Base-by-base conservation (phyloP, 2,888 invertebrate species). In the Eulithis testata region DNA sequence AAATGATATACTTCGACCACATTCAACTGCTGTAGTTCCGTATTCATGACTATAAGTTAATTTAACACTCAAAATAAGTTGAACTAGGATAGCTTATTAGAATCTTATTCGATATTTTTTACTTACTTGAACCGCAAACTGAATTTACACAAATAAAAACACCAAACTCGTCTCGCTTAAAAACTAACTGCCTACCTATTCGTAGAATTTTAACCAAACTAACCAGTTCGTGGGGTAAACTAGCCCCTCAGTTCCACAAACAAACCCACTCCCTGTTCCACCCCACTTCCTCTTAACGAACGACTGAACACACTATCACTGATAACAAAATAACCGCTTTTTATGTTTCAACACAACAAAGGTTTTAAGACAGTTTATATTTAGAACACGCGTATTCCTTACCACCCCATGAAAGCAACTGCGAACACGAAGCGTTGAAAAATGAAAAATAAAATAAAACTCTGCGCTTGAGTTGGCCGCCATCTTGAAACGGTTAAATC, bases 381-480 rank as follows among this genome's bases (percentile, higher is more conserved):
- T 45, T 52, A 44, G 57, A 65, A 63, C 52, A 66, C 72, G 75
- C 76, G 74, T 75, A 76, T 76, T 73, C 72, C 70, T 77, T 75
- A 70, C 82, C 78, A 80, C 82, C 86, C 86, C 82, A 80, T 75
- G 73, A 73, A 75, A 73, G 66, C 78, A 73, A 85, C 84, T 84
- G 84, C 79, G 79, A 78, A 80, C 81, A 78, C 66, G 65, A 78
- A 79, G 73, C 77, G 84, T 87, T 89, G 84, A 83, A 87, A 88
- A 84, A 85, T 83, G 81, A 85, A 89, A 90, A 89, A 81, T 79
- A 80, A 85, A 87, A 76, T 73, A 86, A 86, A 85, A 85, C 80
- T 80, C 76, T 79, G 84, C 85, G 84, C 81, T 73, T 57, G 82
- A 72, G 77, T 74, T 73, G 77, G 68, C 76, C 77, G 88, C 89